phyloP scores from a whole-genome alignment of 2,797 vertebrate genomes.

The Falco biarmicus region DNA sequence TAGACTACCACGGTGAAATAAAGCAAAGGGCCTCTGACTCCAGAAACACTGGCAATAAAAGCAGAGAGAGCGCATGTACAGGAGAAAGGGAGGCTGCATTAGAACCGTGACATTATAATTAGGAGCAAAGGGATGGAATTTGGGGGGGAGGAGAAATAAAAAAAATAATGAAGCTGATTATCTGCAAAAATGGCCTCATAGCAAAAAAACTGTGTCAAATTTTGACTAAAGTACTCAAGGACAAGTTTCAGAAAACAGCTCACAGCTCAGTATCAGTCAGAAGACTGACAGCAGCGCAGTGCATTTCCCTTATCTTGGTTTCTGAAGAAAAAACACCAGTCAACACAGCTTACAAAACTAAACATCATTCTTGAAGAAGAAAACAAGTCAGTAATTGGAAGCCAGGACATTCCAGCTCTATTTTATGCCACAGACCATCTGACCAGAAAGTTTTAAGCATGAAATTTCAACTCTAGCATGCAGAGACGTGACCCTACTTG shows the following conservation, averaged over 20 bases:
- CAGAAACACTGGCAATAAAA: neutral
- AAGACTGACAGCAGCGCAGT: neutral
- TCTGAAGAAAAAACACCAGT: constrained; percentile 44
- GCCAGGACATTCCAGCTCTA: constrained; percentile 46
- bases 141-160: neutral
- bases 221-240: neutral
- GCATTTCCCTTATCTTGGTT: constrained; percentile 37
- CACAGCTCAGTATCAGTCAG: neutral
- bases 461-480: neutral
- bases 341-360: constrained; percentile 29
- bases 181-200: neutral
- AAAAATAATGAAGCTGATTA: neutral
- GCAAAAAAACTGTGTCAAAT: neutral
- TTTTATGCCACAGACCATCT: neutral
- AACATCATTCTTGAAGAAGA: constrained; percentile 3
- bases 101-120: neutral
- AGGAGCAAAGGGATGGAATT: neutral
- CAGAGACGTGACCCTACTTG: neutral
- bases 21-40: neutral
- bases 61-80: neutral
- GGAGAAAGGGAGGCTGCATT: neutral
- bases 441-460: neutral
- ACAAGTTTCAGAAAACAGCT: neutral
- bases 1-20: neutral
- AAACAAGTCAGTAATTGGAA: constrained; percentile 45